Conservation (phyloP, 1,140 invertebrate genomes). For the Sycophaga agraensis region DNA sequence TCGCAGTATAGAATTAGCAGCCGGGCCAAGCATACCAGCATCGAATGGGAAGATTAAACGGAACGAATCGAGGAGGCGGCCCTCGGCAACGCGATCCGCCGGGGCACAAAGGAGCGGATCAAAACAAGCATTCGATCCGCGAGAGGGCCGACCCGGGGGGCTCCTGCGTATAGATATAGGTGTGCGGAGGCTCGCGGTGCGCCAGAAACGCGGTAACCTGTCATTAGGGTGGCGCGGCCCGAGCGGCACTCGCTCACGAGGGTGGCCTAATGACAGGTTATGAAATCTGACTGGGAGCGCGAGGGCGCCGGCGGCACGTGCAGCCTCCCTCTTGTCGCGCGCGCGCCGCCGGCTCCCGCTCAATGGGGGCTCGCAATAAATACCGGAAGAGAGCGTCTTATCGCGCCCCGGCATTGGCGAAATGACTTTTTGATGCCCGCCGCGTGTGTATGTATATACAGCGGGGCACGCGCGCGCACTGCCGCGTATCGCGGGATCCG, state of each 20-base stretch:
- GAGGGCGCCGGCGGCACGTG: background rate
- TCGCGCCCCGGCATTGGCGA: slow-evolving; percentile 8
- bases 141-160: too few relatives aligned
- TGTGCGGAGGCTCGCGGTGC: background rate
- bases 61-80: too few relatives aligned
- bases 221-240: slow-evolving; percentile 4
- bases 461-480: too few relatives aligned
- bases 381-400: slow-evolving; percentile 6
- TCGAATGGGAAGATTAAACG: too few relatives aligned
- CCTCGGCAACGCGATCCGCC: too few relatives aligned
- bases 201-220: background rate
- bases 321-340: background rate
- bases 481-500: too few relatives aligned
- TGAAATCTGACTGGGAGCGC: slow-evolving; percentile 40
- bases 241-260: background rate
- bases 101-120: too few relatives aligned
- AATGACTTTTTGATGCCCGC: slow-evolving; percentile 8
- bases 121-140: too few relatives aligned
- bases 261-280: slow-evolving; percentile 47
- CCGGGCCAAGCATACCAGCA: too few relatives aligned
- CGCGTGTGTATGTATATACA: too few relatives aligned
- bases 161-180: too few relatives aligned
- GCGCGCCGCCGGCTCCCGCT: background rate
- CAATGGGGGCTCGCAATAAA: background rate
- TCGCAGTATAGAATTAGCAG: too few relatives aligned